These are phyloP conservation scores for Miltochrista miniata DNA, from an alignment of 2,888 invertebrate species.

Conservation along the genomic window DNA sequence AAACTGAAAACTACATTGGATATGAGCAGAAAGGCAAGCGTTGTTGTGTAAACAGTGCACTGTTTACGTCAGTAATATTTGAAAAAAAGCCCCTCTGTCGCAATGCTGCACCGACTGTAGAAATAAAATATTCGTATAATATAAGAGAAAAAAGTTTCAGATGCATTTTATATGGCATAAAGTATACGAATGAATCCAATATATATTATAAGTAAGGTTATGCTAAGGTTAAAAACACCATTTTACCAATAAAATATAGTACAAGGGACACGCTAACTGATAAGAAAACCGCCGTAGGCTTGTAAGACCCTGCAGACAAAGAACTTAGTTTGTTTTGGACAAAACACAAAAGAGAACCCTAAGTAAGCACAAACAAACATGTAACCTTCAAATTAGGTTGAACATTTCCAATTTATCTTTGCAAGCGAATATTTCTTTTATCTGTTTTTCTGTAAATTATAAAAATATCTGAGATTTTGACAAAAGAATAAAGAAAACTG, in stretches of 20 bases:
- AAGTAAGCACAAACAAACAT: slow-evolving; percentile 64
- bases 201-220: slow-evolving; percentile 15
- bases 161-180: slow-evolving; percentile 28
- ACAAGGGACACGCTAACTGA: slow-evolving; percentile 49
- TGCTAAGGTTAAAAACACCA: not conserved
- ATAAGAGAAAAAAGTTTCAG: slow-evolving; percentile 24
- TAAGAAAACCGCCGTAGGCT: slow-evolving; percentile 69
- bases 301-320: slow-evolving; percentile 58
- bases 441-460: slow-evolving; percentile 28
- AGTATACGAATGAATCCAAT: slow-evolving; percentile 20
- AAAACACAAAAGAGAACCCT: slow-evolving; percentile 68
- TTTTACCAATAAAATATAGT: slow-evolving; percentile 16
- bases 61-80: slow-evolving; percentile 63
- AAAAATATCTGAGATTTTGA: slow-evolving; percentile 29
- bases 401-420: slow-evolving; percentile 59
- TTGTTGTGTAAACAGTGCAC: slow-evolving; percentile 64
- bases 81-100: slow-evolving; percentile 60
- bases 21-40: slow-evolving; percentile 68
- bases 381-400: slow-evolving; percentile 59
- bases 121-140: slow-evolving; percentile 55
- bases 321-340: slow-evolving; percentile 66
- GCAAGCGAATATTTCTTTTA: slow-evolving; percentile 48
- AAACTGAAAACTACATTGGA: slow-evolving; percentile 73
- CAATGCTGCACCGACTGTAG: slow-evolving; percentile 49
- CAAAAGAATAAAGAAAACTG: not conserved